Percentiles rank a stretch among this genome's conserved stretches.
These are phyloP conservation scores for Nanger granti DNA, from an alignment of 2,113 vertebrate species.

Conservation along the genomic window DNA sequence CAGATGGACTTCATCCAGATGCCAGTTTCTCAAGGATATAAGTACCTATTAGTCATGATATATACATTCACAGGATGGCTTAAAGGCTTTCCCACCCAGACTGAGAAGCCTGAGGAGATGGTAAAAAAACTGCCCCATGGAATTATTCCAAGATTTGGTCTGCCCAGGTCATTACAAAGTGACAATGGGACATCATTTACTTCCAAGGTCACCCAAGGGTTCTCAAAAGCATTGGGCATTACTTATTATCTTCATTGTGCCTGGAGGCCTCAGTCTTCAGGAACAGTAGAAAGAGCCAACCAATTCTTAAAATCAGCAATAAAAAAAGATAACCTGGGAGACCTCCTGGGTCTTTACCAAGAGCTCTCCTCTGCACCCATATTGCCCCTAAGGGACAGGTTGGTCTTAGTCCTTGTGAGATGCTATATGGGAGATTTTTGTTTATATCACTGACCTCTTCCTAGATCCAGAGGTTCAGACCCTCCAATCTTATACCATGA, in stretches of 20 bases:
- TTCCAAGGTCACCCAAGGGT: neutral
- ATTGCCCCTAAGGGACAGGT: neutral
- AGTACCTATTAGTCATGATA: neutral
- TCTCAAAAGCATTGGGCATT: neutral
- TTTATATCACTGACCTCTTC: neutral
- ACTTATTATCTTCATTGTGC: neutral
- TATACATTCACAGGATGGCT: neutral
- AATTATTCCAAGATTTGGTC: neutral
- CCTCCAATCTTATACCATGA: neutral
- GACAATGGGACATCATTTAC: neutral
- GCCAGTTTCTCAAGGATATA: neutral
- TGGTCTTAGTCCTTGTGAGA: neutral
- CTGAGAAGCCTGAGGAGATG: neutral
- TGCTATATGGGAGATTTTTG: neutral
- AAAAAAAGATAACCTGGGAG: neutral
- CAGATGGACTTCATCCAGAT: neutral
- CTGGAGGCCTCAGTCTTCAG: neutral
- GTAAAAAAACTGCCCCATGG: neutral
- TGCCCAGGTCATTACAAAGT: neutral
- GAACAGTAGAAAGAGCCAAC: neutral
- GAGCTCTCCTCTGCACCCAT: neutral
- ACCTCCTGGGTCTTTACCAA: neutral
- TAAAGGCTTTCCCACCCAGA: neutral
- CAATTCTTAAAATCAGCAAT: neutral
- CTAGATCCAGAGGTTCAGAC: neutral